Base-by-base conservation (phyloP, 2,888 invertebrate genomes). In the Subacronicta megacephala region DNA sequence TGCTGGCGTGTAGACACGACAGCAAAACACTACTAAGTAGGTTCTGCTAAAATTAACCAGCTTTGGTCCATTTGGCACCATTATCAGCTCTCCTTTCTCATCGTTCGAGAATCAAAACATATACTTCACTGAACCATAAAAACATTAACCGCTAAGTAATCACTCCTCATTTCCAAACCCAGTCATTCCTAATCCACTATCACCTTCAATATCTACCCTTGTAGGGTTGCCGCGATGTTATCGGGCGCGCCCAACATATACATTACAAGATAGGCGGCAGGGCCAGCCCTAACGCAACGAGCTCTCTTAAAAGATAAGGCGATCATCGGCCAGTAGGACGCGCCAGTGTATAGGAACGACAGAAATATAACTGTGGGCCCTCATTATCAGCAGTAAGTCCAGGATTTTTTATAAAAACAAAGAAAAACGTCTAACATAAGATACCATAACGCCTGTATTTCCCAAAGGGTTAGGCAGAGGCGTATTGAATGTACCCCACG, bases 231-330 rank as follows among this genome's bases (percentile, higher is more conserved):
- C 45, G 13, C 46, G 55, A 62, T 57, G 7, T 40, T 62, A 66
- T 70, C 57, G 36, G 45, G 0, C 44, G 37, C 46, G 36, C 54
- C 49, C 31, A 31, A 20, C 33, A 17, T 37, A 52, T 43, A 46
- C 46, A 47, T 60, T 58, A 61, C 40, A 31, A 29, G 42, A 16
- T 2, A 12, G 44, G 9, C 20, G 38, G 18, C 29, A 38, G 61
- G 52, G 62, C 45, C 54, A 62, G 33, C 68, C 64, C 68, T 62
- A 33, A 57, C 59, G 35, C 41, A 57, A 50, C 51, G 55, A 50
- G 52, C 47, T 51, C 42, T 49, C 46, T 61, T 29, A 23, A 50
- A 61, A 72, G 68, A 72, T 65, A 71, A 70, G 63, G 41, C 45
- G 47, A 70, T 67, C 62, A 60, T 70, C 42, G 59, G 36, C 13